phyloP scores from a whole-genome alignment of 2,797 vertebrate species.

The Melanotaenia maccullochi region DNA sequence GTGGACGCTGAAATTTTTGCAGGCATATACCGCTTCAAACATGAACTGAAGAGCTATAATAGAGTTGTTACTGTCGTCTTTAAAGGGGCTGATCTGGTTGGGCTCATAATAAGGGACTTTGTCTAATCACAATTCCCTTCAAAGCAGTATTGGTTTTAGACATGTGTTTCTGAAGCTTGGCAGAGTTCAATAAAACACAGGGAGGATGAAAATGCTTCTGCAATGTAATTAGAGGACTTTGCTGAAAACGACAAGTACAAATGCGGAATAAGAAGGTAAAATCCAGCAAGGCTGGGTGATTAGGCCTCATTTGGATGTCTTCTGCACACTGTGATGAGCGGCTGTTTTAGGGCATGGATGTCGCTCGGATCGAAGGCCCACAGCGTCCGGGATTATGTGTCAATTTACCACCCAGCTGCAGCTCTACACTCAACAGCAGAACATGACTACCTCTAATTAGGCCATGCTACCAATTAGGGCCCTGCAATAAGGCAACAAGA shows the following conservation, averaged over 20 bases:
- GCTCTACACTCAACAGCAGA: slow-evolving; percentile 72
- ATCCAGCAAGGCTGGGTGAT: slow-evolving; percentile 78
- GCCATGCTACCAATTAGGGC: slow-evolving; percentile 82
- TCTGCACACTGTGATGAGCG: slow-evolving; percentile 67
- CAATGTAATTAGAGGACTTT: slow-evolving; percentile 78
- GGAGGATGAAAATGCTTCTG: slow-evolving; percentile 62
- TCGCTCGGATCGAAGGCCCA: slow-evolving; percentile 75
- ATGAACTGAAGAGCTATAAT: slow-evolving; percentile 33
- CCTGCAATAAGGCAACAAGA: slow-evolving; percentile 69
- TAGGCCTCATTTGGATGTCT: slow-evolving; percentile 79
- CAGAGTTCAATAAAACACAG: slow-evolving; percentile 66
- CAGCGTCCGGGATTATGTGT: slow-evolving; percentile 82
- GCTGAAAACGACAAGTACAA: slow-evolving; percentile 77
- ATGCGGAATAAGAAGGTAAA: slow-evolving; percentile 78
- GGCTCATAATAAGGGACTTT: slow-evolving; percentile 44
- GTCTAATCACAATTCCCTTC: slow-evolving; percentile 28
- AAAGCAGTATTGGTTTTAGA: slow-evolving; percentile 55
- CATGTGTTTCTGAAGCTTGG: slow-evolving; percentile 57
- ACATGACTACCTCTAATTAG: slow-evolving; percentile 84
- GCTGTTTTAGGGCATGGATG: slow-evolving; percentile 65
- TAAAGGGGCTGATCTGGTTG: slow-evolving; percentile 27
- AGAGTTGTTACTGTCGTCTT: slow-evolving; percentile 38
- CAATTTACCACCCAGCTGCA: slow-evolving; percentile 83
- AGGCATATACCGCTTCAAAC: slow-evolving; percentile 20
- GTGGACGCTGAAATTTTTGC: slow-evolving; percentile 30